These are phyloP conservation scores for Oceanites oceanicus DNA, from an alignment of 2,113 vertebrate genomes.

Conservation along the genomic window DNA sequence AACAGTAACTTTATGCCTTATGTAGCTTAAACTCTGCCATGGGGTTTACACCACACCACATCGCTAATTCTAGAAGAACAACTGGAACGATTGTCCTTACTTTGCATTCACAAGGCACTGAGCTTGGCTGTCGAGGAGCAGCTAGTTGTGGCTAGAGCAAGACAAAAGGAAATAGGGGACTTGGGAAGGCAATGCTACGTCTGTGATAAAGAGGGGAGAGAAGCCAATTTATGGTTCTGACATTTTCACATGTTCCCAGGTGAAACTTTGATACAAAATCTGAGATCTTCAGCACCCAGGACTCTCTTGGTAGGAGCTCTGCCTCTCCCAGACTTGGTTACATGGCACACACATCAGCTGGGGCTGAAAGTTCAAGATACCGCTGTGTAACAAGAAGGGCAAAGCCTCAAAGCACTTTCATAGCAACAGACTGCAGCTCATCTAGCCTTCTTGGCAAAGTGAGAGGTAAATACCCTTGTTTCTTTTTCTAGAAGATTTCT, in stretches of 20 bases:
- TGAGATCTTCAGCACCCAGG: not conserved
- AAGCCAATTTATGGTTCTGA: not conserved
- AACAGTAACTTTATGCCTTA: not conserved
- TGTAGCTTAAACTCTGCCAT: not conserved
- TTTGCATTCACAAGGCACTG: not conserved
- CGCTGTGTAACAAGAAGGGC: not conserved
- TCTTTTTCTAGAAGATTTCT: not conserved
- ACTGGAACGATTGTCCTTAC: fast-evolving
- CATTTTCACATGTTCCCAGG: not conserved
- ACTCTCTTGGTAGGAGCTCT: not conserved
- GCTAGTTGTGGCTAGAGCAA: not conserved
- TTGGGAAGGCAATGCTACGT: not conserved
- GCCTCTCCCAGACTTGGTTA: not conserved
- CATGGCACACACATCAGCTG: not conserved
- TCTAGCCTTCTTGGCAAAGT: not conserved
- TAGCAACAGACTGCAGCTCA: not conserved
- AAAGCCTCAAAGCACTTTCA: not conserved
- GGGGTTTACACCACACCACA: not conserved
- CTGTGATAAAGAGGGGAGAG: not conserved
- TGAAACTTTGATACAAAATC: not conserved
- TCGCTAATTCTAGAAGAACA: not conserved
- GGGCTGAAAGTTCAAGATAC: not conserved
- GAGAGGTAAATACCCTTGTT: not conserved
- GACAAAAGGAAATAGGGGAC: not conserved
- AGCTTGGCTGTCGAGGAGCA: not conserved